These are phyloP conservation scores for Maccullochella peelii DNA, from an alignment of 2,113 vertebrate genomes.

Conservation along the genomic window DNA sequence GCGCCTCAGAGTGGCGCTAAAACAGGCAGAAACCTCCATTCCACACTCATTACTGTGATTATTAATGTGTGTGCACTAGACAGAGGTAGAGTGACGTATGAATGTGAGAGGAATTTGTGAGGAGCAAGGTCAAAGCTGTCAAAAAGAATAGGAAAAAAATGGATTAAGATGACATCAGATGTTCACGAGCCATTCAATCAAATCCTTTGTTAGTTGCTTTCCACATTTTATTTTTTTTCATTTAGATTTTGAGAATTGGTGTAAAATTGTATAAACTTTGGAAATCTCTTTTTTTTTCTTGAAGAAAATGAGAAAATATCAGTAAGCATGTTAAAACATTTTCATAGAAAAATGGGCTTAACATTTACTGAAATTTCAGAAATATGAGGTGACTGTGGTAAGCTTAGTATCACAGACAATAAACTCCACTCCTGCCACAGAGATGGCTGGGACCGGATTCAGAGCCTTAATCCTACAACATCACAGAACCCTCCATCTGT, in stretches of 20 bases:
- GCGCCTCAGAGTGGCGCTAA: constrained; percentile 56
- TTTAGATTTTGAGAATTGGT: constrained; percentile 6
- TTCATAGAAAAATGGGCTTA: neutral
- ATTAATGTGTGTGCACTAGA: constrained; percentile 54
- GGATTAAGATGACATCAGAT: constrained; percentile 20
- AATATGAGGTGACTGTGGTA: constrained; percentile 49
- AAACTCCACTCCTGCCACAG: constrained; percentile 82
- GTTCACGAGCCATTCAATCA: constrained; percentile 17
- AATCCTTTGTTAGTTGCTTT: constrained; percentile 21
- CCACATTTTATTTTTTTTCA: neutral
- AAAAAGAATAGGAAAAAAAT: neutral
- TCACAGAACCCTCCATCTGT: constrained; percentile 88
- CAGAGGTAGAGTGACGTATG: constrained; percentile 39
- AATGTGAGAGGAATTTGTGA: constrained; percentile 43
- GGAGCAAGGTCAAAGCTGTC: constrained; percentile 55
- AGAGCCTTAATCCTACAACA: constrained; percentile 87
- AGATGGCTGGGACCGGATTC: constrained; percentile 83
- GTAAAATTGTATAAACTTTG: neutral
- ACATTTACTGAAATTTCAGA: constrained; percentile 21
- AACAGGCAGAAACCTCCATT: constrained; percentile 66
- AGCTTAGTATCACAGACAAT: constrained; percentile 84
- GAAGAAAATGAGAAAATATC: neutral
- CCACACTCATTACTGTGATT: constrained; percentile 64
- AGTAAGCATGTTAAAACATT: neutral
- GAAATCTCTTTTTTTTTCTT: neutral